Base-by-base conservation (phyloP, 2,113 vertebrate species). In the Lampris incognitus region DNA sequence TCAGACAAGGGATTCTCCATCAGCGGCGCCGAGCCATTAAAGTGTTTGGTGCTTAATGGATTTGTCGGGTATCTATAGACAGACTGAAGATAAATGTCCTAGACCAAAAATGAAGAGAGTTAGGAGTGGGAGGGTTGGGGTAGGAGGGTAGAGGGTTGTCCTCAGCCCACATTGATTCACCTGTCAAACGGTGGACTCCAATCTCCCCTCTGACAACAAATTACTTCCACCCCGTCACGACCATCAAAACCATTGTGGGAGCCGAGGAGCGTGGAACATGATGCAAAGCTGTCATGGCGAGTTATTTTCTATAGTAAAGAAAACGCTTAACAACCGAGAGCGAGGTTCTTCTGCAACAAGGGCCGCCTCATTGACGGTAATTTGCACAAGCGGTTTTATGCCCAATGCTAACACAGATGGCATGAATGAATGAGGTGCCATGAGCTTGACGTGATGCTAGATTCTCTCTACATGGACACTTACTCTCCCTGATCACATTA, bases 21-120 rank as follows among this genome's bases (percentile, higher is more conserved):
- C 93, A 94, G 91, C 87, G 88, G 88, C 66, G 3, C 72, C 78
- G 84, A 79, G 84, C 91, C 90, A 93, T 93, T 93, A 93, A 85
- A 82, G 88, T 89, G 89, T 90, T 90, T 91, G 88, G 77, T 87
- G 84, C 89, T 86, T 94, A 94, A 94, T 94, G 92, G 93, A 93
- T 89, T 93, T 93, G 92, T 94, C 89, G 74, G 82, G 88, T 82
- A 89, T 88, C 88, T 85, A 86, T 87, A 89, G 93, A 93, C 88
- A 84, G 91, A 85, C 81, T 56, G 81, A 89, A 91, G 93, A 94
- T 88, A 85, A 89, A 94, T 93, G 90, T 82, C 92, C 91, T 92
- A 94, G 92, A 92, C 85, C 86, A 89, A 88, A 91, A 92, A 90
- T 89, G 88, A 91, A 88, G 88, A 92, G 89, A 75, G 86, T 86